Percentiles rank a stretch among this genome's conserved stretches.
Conservation (phyloP, 2,888 invertebrate species). For the Erebia aethiops region DNA sequence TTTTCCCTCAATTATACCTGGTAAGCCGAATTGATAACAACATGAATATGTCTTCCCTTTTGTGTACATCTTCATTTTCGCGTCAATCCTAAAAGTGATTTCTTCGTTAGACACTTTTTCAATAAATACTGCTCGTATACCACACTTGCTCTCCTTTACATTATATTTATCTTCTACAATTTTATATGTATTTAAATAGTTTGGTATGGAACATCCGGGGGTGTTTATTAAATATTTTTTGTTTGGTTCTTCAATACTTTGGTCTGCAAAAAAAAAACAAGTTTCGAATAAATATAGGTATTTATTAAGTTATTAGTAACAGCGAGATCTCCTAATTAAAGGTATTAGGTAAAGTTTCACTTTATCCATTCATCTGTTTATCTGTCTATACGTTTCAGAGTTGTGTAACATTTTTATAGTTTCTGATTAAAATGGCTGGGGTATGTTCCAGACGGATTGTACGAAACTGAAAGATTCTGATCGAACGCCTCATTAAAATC, state of each 20-base stretch:
- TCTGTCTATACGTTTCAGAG: too few species aligned
- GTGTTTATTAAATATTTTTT: conserved; percentile 56
- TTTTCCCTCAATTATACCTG: conserved; percentile 43
- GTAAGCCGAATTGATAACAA: conserved; percentile 54
- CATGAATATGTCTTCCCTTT: conserved; percentile 45
- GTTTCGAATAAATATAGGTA: neutral
- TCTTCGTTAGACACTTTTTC: conserved; percentile 44
- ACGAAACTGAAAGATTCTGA: too few species aligned
- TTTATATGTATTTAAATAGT: conserved; percentile 52
- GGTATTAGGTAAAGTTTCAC: neutral
- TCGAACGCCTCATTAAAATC: too few species aligned
- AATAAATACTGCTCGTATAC: conserved; percentile 52
- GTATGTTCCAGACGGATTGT: too few species aligned
- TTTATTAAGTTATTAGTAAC: too few species aligned
- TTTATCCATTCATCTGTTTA: neutral
- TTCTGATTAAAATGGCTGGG: too few species aligned
- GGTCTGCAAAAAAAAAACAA: neutral
- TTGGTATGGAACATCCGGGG: conserved; percentile 60
- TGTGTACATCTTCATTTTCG: conserved; percentile 46
- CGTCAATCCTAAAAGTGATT: conserved; percentile 51
- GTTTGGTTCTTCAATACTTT: conserved; percentile 34
- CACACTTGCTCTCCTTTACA: conserved; percentile 46
- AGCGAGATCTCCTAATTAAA: neutral
- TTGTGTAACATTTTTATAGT: too few species aligned
- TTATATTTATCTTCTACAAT: conserved; percentile 43